Percentiles rank a stretch among this genome's conserved stretches.
phyloP scores from a whole-genome alignment of 2,888 invertebrate species.

The Drosophila falleni region DNA sequence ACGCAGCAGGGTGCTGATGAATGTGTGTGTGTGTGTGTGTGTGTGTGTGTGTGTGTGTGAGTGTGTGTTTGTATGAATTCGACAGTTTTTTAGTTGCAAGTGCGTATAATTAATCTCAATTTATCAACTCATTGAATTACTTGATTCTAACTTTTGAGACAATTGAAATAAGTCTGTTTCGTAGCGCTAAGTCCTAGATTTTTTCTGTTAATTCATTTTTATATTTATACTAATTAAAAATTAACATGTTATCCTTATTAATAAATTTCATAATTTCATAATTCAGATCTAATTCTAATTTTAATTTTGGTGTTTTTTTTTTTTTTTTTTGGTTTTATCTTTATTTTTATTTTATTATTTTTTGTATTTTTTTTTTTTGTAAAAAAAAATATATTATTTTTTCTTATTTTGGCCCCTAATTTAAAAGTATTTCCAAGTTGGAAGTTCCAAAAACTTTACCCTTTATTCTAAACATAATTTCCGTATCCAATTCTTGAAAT shows the following conservation, averaged over 20 bases:
- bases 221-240: neutral
- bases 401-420: too few species aligned
- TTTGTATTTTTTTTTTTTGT: too few species aligned
- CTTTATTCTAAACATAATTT: neutral
- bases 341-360: too few species aligned
- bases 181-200: neutral
- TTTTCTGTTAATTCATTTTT: neutral
- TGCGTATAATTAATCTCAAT: slow-evolving; percentile 46
- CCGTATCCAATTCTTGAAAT: neutral
- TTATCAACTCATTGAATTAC: slow-evolving; percentile 5
- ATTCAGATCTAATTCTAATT: too few species aligned
- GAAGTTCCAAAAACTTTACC: too few species aligned
- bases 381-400: too few species aligned
- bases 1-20: slow-evolving; percentile 59
- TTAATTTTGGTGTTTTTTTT: too few species aligned
- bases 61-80: slow-evolving; percentile 15
- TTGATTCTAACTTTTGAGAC: neutral
- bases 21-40: slow-evolving; percentile 1
- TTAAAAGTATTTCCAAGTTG: too few species aligned
- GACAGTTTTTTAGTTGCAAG: slow-evolving; percentile 41
- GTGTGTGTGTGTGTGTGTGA: slow-evolving; percentile 3
- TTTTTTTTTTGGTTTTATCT: too few species aligned
- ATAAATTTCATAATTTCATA: too few species aligned
- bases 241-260: too few species aligned
- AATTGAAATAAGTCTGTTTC: neutral